Conservation (phyloP, 2,113 vertebrate genomes). For the Hipposideros armiger region DNA sequence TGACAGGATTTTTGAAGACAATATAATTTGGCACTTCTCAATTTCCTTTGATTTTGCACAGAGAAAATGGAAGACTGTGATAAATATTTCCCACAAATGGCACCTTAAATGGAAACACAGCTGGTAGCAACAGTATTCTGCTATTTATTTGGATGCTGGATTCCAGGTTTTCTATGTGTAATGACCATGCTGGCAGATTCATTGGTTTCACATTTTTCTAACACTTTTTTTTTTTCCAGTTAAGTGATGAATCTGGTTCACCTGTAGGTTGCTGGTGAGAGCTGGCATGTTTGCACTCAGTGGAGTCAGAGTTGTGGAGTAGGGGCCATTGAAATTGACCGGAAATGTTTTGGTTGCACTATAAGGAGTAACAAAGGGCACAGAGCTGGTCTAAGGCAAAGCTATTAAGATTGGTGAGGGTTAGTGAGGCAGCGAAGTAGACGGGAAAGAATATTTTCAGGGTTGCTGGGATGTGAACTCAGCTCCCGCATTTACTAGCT, state of each 20-base stretch:
- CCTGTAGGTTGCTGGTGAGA: not conserved
- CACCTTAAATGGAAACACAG: slow-evolving; percentile 64
- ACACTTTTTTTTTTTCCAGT: not conserved
- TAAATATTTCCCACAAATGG: slow-evolving; percentile 71
- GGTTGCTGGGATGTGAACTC: not conserved
- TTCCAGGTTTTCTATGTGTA: not conserved
- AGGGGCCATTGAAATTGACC: not conserved
- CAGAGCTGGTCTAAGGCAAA: not conserved
- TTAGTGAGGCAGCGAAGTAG: not conserved
- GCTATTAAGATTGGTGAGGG: not conserved
- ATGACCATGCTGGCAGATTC: not conserved
- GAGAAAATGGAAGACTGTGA: slow-evolving; percentile 66
- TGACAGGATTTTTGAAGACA: slow-evolving; percentile 70
- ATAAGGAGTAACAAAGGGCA: not conserved
- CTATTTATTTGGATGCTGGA: slow-evolving; percentile 45
- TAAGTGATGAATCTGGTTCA: not conserved
- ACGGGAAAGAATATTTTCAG: not conserved
- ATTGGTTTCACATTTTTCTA: slow-evolving; percentile 2
- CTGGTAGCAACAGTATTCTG: slow-evolving; percentile 55
- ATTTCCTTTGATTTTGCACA: slow-evolving; percentile 78
- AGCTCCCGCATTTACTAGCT: not conserved
- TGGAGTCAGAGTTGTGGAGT: not conserved
- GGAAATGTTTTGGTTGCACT: not conserved
- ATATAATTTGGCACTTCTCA: slow-evolving; percentile 76
- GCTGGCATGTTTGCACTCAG: not conserved